Evolutionary conservation across 1,140 invertebrate genomes (phyloP).

Genomic region (Rhagoletis zephyria): DNA sequence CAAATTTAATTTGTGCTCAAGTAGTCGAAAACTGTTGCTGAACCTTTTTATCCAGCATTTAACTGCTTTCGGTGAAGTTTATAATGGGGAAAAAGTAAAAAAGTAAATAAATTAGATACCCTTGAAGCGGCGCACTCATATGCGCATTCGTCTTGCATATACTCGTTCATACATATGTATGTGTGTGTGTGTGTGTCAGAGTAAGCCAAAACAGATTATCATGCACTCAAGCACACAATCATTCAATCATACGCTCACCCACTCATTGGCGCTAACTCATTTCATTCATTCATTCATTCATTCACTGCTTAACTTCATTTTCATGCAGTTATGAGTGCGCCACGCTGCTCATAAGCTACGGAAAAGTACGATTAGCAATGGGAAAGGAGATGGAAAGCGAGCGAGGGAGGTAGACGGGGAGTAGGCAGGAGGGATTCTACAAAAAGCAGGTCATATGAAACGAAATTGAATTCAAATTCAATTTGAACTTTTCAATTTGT

Average conservation of each 20-base stretch:
- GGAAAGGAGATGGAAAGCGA: not conserved
- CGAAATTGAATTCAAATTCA: conserved; percentile 72
- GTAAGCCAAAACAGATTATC: not conserved
- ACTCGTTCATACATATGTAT: not conserved
- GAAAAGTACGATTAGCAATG: conserved; percentile 35
- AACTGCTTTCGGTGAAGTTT: conserved; percentile 8
- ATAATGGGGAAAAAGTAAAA: not conserved
- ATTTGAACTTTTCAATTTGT: conserved; percentile 73
- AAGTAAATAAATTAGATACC: not conserved
- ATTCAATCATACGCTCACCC: not conserved
- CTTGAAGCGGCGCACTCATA: not conserved
- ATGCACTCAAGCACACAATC: conserved; percentile 20
- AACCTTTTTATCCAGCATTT: conserved; percentile 26
- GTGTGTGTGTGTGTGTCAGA: not conserved
- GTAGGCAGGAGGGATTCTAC: no score
- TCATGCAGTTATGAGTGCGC: not conserved
- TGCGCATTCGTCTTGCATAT: not conserved
- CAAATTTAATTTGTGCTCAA: conserved; percentile 56
- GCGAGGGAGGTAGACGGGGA: not conserved
- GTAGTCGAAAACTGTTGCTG: conserved; percentile 24
- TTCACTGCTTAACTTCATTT: not conserved
- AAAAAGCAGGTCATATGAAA: conserved; percentile 37
- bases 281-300: conserved; percentile 16
- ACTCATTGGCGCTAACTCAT: not conserved
- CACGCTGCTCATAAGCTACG: not conserved